Percentiles rank a stretch among this genome's conserved stretches.
Evolutionary conservation across 2,113 vertebrate species (phyloP).

Genomic region (Zapus hudsonius): DNA sequence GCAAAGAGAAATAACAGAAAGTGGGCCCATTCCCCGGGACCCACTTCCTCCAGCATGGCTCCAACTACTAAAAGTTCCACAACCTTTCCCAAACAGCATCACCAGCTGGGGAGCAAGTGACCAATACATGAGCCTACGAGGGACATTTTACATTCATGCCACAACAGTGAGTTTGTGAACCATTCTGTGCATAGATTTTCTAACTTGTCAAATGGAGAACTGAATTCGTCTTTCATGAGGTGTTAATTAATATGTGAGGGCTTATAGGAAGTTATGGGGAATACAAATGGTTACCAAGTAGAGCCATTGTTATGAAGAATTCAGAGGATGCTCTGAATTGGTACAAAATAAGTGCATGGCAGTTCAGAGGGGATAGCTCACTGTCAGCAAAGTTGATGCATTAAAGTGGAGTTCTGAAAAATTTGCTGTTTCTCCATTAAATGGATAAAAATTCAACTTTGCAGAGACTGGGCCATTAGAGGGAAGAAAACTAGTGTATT

Average conservation of each 20-base stretch:
- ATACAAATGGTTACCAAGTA: neutral
- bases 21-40: too few relatives aligned
- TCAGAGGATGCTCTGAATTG: neutral
- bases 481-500: neutral
- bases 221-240: neutral
- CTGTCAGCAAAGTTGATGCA: neutral
- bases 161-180: neutral
- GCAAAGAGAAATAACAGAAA: too few relatives aligned
- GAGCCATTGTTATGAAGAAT: neutral
- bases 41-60: too few relatives aligned
- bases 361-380: neutral
- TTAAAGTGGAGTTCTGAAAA: neutral
- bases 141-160: too few relatives aligned
- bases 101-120: too few relatives aligned
- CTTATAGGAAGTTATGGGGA: neutral
- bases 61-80: too few relatives aligned
- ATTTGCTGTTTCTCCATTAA: neutral
- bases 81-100: too few relatives aligned
- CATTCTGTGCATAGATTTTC: neutral
- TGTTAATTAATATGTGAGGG: neutral
- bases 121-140: too few relatives aligned
- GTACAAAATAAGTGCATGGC: neutral
- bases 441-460: neutral
- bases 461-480: neutral
- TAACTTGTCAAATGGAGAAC: neutral